Evolutionary conservation across 2,797 vertebrate genomes (phyloP).

Genomic region (Sebastes baramenuke): DNA sequence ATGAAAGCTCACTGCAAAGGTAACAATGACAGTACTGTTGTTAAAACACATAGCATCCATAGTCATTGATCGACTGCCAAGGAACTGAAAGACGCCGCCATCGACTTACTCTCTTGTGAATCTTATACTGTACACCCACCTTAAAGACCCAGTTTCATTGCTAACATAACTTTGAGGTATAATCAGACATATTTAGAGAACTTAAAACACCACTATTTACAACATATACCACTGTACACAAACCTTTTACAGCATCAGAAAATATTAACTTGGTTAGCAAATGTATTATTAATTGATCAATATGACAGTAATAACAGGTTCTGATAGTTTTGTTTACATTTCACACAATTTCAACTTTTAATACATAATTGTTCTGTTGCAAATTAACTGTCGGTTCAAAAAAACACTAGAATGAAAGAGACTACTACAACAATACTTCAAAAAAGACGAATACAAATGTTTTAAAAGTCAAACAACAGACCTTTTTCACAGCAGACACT

Average conservation of each 20-base stretch:
- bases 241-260: background rate
- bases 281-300: background rate
- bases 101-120: background rate
- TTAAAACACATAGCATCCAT: background rate
- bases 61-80: background rate
- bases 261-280: background rate
- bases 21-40: conserved; percentile 58
- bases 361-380: too few relatives aligned
- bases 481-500: background rate
- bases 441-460: background rate
- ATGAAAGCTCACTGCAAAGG: conserved; percentile 99
- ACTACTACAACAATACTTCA: background rate
- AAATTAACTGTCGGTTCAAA: too few relatives aligned
- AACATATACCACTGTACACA: background rate
- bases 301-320: background rate
- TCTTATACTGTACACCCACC: background rate
- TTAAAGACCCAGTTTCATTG: background rate
- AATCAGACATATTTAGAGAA: background rate
- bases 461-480: background rate
- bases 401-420: background rate
- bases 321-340: background rate
- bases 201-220: background rate
- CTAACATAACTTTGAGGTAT: background rate
- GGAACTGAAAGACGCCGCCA: background rate
- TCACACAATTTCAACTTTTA: background rate